These are phyloP conservation scores for Tridacna gigas DNA, from an alignment of 2,888 invertebrate species.

Conservation along the genomic window DNA sequence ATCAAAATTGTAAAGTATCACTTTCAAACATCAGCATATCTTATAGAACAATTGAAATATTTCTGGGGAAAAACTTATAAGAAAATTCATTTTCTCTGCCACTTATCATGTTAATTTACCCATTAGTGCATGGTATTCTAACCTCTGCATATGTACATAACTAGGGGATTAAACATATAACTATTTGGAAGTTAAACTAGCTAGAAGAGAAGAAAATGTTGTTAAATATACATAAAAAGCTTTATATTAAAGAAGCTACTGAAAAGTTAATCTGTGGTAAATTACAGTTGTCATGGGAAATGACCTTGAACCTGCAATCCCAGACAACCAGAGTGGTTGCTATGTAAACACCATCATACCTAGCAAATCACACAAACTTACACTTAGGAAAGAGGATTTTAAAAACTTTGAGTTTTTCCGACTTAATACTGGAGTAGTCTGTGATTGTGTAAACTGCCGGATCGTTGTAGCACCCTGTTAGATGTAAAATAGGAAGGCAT, in stretches of 20 bases:
- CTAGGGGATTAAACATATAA: no score
- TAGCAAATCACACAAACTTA: constrained; percentile 73
- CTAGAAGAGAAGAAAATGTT: background rate
- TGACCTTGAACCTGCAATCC: background rate
- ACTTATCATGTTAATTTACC: no score
- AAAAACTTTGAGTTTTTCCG: constrained; percentile 83
- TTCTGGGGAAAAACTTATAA: no score
- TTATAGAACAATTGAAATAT: no score
- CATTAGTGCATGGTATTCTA: no score
- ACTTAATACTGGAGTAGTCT: constrained; percentile 79
- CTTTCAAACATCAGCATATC: no score
- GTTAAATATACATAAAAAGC: constrained; percentile 11
- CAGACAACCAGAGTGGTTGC: constrained; percentile 24
- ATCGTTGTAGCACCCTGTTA: constrained; percentile 78
- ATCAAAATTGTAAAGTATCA: no score
- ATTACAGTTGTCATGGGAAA: constrained; percentile 6
- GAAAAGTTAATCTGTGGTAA: constrained; percentile 4
- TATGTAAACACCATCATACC: constrained; percentile 21
- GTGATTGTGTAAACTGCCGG: constrained; percentile 75
- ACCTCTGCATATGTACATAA: no score
- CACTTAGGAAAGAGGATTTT: constrained; percentile 78
- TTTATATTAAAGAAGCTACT: constrained; percentile 7
- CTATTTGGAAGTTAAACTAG: background rate
- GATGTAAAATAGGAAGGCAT: constrained; percentile 67
- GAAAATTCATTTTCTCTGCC: no score